Conservation (phyloP, 2,888 invertebrate genomes). For the Andrena bucephala region DNA sequence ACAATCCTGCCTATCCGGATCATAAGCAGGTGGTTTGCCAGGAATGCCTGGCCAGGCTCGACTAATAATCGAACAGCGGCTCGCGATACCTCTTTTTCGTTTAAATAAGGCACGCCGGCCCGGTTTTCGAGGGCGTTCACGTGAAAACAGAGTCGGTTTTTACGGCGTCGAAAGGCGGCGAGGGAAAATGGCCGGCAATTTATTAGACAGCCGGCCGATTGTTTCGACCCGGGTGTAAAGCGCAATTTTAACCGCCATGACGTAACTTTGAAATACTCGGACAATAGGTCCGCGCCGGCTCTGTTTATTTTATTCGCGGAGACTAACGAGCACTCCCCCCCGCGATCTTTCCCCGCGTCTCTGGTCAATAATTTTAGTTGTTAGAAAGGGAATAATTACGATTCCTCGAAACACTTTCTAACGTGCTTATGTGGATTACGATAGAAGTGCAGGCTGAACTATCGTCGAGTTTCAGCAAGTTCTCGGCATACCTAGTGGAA, state of each 20-base stretch:
- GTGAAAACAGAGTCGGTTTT: background rate
- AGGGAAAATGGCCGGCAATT: conserved; percentile 16
- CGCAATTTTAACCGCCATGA: conserved; percentile 29
- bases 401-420: conserved; percentile 41
- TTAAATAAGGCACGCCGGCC: conserved; percentile 33
- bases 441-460: background rate
- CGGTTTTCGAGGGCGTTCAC: conserved; percentile 34
- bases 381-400: conserved; percentile 42
- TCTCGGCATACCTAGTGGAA: too few species aligned
- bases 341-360: conserved; percentile 14
- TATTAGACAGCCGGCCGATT: conserved; percentile 36
- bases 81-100: conserved; percentile 24
- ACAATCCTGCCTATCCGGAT: conserved; percentile 57
- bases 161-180: background rate
- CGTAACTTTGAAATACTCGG: conserved; percentile 29
- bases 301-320: conserved; percentile 29
- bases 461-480: too few species aligned
- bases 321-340: conserved; percentile 36
- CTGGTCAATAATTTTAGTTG: conserved; percentile 33
- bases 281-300: conserved; percentile 9
- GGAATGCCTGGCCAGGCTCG: conserved; percentile 27
- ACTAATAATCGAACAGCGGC: conserved; percentile 46
- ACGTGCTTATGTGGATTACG: background rate
- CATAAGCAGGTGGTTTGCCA: conserved; percentile 43
- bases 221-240: conserved; percentile 20